phyloP scores from a whole-genome alignment of 1,140 invertebrate species.

The Watersipora subatra region DNA sequence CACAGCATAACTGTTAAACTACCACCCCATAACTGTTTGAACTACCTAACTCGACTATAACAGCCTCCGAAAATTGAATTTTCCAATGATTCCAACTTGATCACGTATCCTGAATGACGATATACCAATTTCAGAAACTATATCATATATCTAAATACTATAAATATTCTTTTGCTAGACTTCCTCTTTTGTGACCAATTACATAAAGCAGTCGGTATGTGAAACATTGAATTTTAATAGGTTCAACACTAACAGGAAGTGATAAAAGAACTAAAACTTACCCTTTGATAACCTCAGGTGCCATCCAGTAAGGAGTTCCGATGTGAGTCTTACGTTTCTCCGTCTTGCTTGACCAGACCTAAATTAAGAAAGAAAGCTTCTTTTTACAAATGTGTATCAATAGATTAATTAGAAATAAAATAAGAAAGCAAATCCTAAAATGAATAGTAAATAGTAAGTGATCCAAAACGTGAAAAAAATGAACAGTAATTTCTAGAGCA shows the following conservation, averaged over 20 bases:
- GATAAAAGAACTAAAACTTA: constrained; percentile 5
- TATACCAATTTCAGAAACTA: too few relatives aligned
- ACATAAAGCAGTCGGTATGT: too few relatives aligned
- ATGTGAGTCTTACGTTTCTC: constrained; percentile 12
- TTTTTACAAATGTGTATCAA: not conserved
- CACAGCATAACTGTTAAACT: too few relatives aligned
- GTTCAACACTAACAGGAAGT: not conserved
- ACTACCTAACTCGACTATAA: too few relatives aligned
- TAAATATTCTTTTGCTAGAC: too few relatives aligned
- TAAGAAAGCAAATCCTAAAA: not conserved
- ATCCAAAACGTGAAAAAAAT: not conserved
- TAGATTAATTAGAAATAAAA: not conserved
- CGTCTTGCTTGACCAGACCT: not conserved
- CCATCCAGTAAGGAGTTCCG: constrained; percentile 13
- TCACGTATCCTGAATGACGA: too few relatives aligned
- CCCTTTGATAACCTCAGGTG: constrained; percentile 12
- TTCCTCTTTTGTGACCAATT: too few relatives aligned
- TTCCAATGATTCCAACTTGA: too few relatives aligned
- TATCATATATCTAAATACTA: too few relatives aligned
- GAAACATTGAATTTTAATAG: too few relatives aligned
- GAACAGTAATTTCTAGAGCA: not conserved
- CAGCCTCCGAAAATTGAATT: too few relatives aligned
- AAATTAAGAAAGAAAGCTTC: not conserved
- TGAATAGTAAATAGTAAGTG: not conserved
- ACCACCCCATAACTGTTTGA: too few relatives aligned